These are phyloP conservation scores for Alosa sapidissima DNA, from an alignment of 2,797 vertebrate genomes.

Conservation along the genomic window DNA sequence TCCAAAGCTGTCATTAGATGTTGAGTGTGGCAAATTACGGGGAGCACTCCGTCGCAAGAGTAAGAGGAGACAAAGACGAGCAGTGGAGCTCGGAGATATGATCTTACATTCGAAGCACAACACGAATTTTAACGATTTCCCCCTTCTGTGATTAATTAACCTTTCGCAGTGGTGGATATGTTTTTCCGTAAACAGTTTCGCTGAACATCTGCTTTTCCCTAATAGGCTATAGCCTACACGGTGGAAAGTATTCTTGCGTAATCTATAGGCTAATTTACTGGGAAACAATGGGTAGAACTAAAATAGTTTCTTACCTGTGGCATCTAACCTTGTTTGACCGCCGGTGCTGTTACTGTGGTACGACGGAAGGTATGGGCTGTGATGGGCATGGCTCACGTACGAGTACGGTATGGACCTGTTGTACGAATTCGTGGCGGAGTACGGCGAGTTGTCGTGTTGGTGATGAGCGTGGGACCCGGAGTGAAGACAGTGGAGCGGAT, in stretches of 20 bases:
- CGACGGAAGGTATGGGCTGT: constrained; percentile 96
- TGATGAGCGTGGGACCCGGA: constrained; percentile 90
- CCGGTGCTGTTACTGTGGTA: constrained; percentile 91
- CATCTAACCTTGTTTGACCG: constrained; percentile 91
- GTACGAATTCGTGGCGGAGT: constrained; percentile 81
- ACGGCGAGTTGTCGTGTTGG: constrained; percentile 89
- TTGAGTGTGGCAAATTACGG: constrained; percentile 51
- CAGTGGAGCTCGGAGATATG: constrained; percentile 4
- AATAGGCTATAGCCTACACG: not conserved
- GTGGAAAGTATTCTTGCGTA: constrained; percentile 2
- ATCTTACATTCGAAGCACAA: constrained; percentile 14
- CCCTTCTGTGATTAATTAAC: not conserved
- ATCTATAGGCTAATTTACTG: not conserved
- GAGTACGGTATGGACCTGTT: constrained; percentile 95
- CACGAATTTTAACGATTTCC: constrained; percentile 6
- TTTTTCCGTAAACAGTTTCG: not conserved
- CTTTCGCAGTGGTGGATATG: not conserved
- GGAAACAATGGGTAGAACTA: constrained; percentile 20
- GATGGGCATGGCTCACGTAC: constrained; percentile 95
- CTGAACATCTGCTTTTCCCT: not conserved
- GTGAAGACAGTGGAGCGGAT: constrained; percentile 97
- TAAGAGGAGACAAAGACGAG: constrained; percentile 36
- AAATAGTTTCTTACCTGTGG: constrained; percentile 88
- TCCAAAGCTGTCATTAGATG: constrained; percentile 63
- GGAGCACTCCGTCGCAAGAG: constrained; percentile 32